Base-by-base conservation (phyloP, 2,888 invertebrate species). In the Ormyrus rosae region DNA sequence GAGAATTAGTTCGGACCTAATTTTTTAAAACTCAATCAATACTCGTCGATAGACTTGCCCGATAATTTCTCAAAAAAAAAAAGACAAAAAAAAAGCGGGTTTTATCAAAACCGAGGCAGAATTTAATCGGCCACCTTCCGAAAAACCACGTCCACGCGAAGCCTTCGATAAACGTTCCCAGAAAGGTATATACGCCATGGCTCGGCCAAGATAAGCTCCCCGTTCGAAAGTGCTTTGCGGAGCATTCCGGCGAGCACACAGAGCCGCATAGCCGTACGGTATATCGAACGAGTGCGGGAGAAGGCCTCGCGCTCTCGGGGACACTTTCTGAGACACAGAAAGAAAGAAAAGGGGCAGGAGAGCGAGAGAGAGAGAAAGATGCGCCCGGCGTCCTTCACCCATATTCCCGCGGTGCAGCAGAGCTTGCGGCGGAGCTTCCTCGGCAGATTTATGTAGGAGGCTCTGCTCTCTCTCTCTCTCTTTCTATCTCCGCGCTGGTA, bases 301-400 rank as follows among this genome's bases (percentile, higher is more conserved):
- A 46, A 11, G n/a, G 67, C 51, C 13, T 48, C 71, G 61, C 48
- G 55, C 7, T 8, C 63, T 48, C 13, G 56, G 56, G 56, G 10
- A 55, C 13, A 56, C 46, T 68, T 13, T 75, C 53, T 48, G 46
- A 19, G 19, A 19, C 19, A 19, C 19, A 19, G 19, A 19, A 19
- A 19, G 19, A 19, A 19, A 19, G 19, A 19, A 19, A 19, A 19
- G 19, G 19, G 19, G 19, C 19, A 19, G 2, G 19, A 19, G 19
- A 19, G 13, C 13, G 13, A 61, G 53, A 69, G 19, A 19, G 11
- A 71, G 6, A 19, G 19, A 19, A n/a, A 64, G 64, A 56, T 63
- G 34, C 53, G 13, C 11, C 46, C 19, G 19, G 55, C 64, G 74
- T 65, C 65, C 78, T 74, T 75, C 81, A 68, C 76, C 65, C 51